phyloP scores from a whole-genome alignment of 2,888 invertebrate species.

The Thymelicus sylvestris region DNA sequence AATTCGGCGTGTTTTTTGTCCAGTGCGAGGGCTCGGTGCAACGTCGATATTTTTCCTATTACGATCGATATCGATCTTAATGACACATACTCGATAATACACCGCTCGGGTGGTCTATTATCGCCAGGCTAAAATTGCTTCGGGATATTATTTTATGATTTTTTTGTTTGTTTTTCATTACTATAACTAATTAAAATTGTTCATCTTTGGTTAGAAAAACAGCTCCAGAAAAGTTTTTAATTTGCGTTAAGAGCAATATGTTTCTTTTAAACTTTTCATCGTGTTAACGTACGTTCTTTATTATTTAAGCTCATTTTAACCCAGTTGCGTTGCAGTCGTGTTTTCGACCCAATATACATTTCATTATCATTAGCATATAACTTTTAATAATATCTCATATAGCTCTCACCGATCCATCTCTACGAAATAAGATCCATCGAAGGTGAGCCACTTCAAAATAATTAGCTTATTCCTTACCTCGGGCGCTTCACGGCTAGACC shows the following conservation, averaged over 20 bases:
- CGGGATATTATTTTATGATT: constrained; percentile 29
- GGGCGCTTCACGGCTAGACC: constrained; percentile 50
- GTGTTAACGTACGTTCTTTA: no score
- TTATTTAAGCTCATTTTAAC: no score
- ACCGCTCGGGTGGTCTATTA: constrained; percentile 56
- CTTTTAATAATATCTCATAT: constrained; percentile 32
- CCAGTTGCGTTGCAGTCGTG: no score
- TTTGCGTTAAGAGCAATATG: no score
- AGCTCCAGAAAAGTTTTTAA: constrained; percentile 10
- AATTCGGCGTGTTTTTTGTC: constrained; percentile 82
- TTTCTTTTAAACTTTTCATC: no score
- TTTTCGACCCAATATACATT: no score
- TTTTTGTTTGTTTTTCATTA: constrained; percentile 30
- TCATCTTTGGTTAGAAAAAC: neutral
- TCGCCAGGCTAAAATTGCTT: constrained; percentile 23
- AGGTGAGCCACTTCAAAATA: constrained; percentile 60
- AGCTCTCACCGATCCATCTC: constrained; percentile 39
- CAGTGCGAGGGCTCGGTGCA: constrained; percentile 63
- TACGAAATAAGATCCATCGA: constrained; percentile 39
- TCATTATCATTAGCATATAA: neutral
- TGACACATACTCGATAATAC: constrained; percentile 56
- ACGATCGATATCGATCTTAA: constrained; percentile 77
- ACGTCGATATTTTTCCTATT: constrained; percentile 74
- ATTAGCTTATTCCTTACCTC: constrained; percentile 63
- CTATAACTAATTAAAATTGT: constrained; percentile 12